Evolutionary conservation across 2,113 vertebrate species (phyloP), one percentile per base, ranked within the genome.

Genomic region (Eclectus roratus): DNA sequence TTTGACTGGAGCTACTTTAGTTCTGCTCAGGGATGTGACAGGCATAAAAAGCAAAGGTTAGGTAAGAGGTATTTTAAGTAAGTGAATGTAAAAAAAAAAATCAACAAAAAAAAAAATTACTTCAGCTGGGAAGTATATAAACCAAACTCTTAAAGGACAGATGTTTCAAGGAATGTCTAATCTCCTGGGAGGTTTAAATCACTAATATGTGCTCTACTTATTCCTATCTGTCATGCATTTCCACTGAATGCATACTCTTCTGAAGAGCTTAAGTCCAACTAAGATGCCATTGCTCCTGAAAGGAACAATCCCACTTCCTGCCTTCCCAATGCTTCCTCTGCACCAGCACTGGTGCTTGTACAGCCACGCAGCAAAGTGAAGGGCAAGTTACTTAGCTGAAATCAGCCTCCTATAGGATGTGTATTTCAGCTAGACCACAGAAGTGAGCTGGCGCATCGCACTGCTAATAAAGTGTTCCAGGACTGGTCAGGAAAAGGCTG

Each of bases 201-300:
- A 33, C 47, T 25, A 28, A 53, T 39, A 60, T 5, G 13, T 7
- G 55, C 25, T 66, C n/a, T 77, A 19, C 29, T 69, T 52, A 27
- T 24, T 61, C 61, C 72, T 21, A 76, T 24, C 66, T 69, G 27
- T 28, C 66, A 60, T 1, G 7, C 50, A 71, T 39, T 17, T 78
- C 43, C 65, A 68, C 16, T 43, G 23, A 82, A 85, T 0, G 0
- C 2, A 10, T 2, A 4, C 14, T 9, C 43, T 78, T 43, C 43
- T 64, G 25, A 50, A 84, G 37, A 47, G 53, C 43, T 46, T 2
- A 46, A 46, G 11, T 50, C 43, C 43, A 74, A 11, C 25, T 7
- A 68, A 72, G n/a, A 60, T n/a, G 19, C 37, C 71, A 23, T 0
- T 5, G 11, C 31, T 70, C 24, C 27, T 25, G 35, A n/a, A 85